Conservation (phyloP, 2,113 vertebrate species). For the Muntiacus reevesi region DNA sequence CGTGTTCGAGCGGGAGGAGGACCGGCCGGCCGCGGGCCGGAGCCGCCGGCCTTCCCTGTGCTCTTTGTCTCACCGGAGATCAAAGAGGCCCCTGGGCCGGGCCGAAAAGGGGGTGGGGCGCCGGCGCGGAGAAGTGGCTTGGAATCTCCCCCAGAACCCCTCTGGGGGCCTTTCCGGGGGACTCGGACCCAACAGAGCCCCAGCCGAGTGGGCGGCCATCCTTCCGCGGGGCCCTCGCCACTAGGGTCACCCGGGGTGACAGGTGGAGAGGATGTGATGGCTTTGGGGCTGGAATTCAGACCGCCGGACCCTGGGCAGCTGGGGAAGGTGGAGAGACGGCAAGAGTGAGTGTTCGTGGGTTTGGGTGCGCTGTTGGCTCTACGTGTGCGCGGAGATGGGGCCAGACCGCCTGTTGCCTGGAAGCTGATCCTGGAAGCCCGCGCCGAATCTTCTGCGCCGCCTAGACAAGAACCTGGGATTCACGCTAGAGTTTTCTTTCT, state of each 20-base stretch:
- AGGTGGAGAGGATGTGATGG: not conserved
- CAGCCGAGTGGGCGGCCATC: rapidly evolving
- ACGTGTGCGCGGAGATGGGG: not conserved
- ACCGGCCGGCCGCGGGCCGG: not conserved
- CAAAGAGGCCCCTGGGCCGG: conserved; percentile 68
- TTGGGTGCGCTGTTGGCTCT: too few species aligned
- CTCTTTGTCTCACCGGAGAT: conserved; percentile 76
- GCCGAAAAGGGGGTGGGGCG: conserved; percentile 10
- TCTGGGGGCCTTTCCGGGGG: not conserved
- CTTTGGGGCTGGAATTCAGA: not conserved
- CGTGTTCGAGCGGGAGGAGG: not conserved
- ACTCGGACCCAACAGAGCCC: not conserved
- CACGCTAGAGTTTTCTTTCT: not conserved
- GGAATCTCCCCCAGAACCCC: conserved; percentile 31
- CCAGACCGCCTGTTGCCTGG: not conserved
- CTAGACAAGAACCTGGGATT: not conserved
- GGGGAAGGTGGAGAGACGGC: not conserved
- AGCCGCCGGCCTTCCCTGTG: conserved; percentile 45
- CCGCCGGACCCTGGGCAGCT: rapidly evolving
- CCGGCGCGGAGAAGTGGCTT: not conserved
- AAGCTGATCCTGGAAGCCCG: not conserved
- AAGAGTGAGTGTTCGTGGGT: not conserved
- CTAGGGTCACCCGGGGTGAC: not conserved
- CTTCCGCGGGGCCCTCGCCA: not conserved
- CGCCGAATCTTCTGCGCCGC: not conserved